Evolutionary conservation across 2,888 invertebrate species (phyloP).

Genomic region (Octonoba sinensis): DNA sequence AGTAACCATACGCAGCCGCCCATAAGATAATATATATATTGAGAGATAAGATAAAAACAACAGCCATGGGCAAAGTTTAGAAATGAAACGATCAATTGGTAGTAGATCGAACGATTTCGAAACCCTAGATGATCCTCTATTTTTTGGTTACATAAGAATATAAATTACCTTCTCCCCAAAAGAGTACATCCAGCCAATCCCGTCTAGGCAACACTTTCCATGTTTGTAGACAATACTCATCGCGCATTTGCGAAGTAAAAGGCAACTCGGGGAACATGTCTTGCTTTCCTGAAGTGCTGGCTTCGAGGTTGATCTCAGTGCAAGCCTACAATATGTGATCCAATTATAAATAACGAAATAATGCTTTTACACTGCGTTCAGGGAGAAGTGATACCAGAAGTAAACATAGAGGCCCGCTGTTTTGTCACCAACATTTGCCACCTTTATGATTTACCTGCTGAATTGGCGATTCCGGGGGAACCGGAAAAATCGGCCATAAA

Average conservation of each 20-base stretch:
- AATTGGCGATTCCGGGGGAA: no score
- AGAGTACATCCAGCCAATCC: conserved; percentile 68
- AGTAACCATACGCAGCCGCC: no score
- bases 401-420: no score
- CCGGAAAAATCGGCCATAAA: no score
- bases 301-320: conserved; percentile 97
- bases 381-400: no score
- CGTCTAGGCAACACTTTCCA: conserved; percentile 69
- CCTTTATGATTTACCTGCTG: no score
- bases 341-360: background rate
- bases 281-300: conserved; percentile 81
- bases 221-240: conserved; percentile 76
- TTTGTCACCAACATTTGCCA: no score
- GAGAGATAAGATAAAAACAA: no score
- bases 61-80: no score
- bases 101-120: background rate
- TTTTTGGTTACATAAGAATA: background rate
- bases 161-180: conserved; percentile 69
- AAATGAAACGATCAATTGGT: background rate
- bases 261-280: conserved; percentile 86
- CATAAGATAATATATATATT: no score
- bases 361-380: no score
- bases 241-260: conserved; percentile 81
- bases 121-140: background rate
- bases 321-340: conserved; percentile 75